phyloP scores from a whole-genome alignment of 2,888 invertebrate genomes.

The Eumacrocentrus americanus region DNA sequence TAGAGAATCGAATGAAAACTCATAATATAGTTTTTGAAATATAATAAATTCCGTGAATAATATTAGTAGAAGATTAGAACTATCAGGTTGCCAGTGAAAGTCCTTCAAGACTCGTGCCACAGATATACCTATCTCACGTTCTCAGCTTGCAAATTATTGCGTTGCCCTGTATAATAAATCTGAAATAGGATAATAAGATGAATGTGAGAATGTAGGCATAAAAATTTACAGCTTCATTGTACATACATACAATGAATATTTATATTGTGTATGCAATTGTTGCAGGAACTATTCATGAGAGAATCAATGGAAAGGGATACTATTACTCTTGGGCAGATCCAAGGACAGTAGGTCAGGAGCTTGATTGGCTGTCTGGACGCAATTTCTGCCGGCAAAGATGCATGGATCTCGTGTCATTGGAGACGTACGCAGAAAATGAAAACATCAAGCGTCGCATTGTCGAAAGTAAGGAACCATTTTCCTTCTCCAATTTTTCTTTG shows the following conservation, averaged over 20 bases:
- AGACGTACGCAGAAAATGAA: slow-evolving; percentile 86
- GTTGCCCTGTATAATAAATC: too few relatives aligned
- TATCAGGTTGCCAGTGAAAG: too few relatives aligned
- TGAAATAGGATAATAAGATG: too few relatives aligned
- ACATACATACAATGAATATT: neutral
- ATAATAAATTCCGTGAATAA: too few relatives aligned
- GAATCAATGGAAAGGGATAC: slow-evolving; percentile 72
- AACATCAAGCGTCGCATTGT: slow-evolving; percentile 83
- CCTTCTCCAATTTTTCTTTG: too few relatives aligned
- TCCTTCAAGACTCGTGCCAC: too few relatives aligned
- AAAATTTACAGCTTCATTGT: slow-evolving; percentile 3
- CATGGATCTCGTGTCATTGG: slow-evolving; percentile 87
- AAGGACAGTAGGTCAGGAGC: slow-evolving; percentile 74
- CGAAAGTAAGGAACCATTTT: slow-evolving; percentile 70
- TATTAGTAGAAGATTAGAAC: too few relatives aligned
- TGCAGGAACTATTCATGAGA: slow-evolving; percentile 61
- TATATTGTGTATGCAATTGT: slow-evolving; percentile 29
- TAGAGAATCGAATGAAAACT: too few relatives aligned
- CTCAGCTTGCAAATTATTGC: too few relatives aligned
- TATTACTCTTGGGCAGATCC: slow-evolving; percentile 89
- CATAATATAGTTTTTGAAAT: too few relatives aligned
- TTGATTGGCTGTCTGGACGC: slow-evolving; percentile 84
- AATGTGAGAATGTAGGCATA: slow-evolving; percentile 5
- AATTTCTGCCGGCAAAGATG: slow-evolving; percentile 88
- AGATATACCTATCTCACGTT: too few relatives aligned